phyloP scores from a whole-genome alignment of 2,797 vertebrate species.

The Glossophaga mutica region DNA sequence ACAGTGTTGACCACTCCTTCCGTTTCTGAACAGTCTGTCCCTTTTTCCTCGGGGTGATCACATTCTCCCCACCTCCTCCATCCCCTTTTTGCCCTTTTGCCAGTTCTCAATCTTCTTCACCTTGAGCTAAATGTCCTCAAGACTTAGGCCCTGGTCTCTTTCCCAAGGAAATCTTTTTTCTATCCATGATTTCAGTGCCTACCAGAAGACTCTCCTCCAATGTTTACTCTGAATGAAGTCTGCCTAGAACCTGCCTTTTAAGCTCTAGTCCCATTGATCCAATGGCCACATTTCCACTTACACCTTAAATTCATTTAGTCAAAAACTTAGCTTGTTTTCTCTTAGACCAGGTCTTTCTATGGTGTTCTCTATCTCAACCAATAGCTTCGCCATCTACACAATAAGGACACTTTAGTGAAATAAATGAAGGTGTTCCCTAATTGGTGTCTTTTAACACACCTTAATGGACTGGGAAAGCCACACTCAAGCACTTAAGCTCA shows the following conservation, averaged over 20 bases:
- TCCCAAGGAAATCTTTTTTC: neutral
- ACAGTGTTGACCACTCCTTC: neutral
- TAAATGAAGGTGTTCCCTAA: neutral
- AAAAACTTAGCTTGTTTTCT: neutral
- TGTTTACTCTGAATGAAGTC: neutral
- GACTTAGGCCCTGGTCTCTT: neutral
- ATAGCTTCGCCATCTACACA: neutral
- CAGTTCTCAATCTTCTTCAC: neutral
- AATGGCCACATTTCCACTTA: neutral
- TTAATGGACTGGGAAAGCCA: neutral
- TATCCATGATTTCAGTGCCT: neutral
- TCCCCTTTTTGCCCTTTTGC: neutral
- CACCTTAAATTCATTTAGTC: neutral
- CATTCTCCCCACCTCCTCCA: neutral
- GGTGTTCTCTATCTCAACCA: neutral
- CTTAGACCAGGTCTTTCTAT: neutral
- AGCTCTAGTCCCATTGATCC: neutral
- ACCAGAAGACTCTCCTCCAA: neutral
- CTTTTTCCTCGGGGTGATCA: neutral
- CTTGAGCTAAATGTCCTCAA: neutral
- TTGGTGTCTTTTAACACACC: neutral
- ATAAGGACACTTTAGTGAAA: neutral
- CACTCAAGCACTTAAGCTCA: neutral
- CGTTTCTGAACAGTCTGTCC: neutral
- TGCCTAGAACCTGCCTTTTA: neutral